These are phyloP conservation scores for Vultur gryphus DNA, from an alignment of 2,797 vertebrate genomes.

Conservation along the genomic window DNA sequence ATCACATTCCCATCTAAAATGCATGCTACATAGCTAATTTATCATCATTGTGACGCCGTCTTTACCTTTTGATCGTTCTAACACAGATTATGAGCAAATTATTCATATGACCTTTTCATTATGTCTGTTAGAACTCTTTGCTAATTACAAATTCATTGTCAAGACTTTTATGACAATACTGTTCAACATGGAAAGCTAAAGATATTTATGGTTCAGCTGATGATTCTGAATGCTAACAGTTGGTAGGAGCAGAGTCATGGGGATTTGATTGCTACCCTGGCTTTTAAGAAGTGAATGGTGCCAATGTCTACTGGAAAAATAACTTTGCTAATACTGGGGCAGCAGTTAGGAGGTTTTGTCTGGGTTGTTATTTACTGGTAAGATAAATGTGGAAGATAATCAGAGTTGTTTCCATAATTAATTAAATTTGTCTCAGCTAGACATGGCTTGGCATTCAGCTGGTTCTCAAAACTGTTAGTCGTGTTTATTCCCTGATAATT, in stretches of 20 bases:
- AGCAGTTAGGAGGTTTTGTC: background rate
- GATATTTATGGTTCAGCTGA: background rate
- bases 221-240: background rate
- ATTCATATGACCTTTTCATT: conserved; percentile 23
- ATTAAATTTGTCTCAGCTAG: background rate
- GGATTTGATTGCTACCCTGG: background rate
- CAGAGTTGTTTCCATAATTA: background rate
- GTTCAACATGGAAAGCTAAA: background rate
- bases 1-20: background rate
- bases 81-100: background rate
- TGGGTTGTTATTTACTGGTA: background rate
- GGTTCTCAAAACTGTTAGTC: background rate
- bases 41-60: background rate
- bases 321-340: background rate
- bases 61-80: conserved; percentile 21
- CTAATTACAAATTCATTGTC: conserved; percentile 5
- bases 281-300: background rate
- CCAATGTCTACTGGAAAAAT: background rate
- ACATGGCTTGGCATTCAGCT: background rate
- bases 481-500: background rate
- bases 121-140: background rate
- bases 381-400: background rate
- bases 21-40: background rate
- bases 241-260: background rate
- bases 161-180: conserved; percentile 5